Evolutionary conservation across 2,888 invertebrate species (phyloP), one percentile per base, ranked within the genome.

Genomic region (Torymus texanus): DNA sequence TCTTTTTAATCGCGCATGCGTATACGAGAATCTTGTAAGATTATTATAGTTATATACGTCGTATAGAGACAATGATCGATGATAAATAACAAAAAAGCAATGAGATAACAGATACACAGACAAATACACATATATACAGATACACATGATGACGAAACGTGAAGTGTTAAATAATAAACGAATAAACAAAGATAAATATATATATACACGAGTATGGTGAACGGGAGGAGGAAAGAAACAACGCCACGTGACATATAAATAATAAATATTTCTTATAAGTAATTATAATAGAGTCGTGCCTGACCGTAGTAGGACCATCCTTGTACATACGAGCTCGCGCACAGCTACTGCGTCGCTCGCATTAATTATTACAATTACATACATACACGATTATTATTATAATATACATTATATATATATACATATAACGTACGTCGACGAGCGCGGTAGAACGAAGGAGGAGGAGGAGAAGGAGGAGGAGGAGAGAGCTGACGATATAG

Each of bases 231-330:
- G 10, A 13, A 16, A 56, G 50, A 24, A 13, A 13, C 65, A 66
- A 65, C 53, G 41, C 73, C 65, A 62, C 70, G 56, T 67, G 71
- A 75, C 71, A 77, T 70, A 66, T 62, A 73, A 70, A 70, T 75
- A 70, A 62, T 70, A 61, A 68, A 8, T 41, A 41, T 41, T 41
- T 41, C 29, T n/a, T 70, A 55, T 73, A 77, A 80, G 65, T 74
- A 72, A 78, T 61, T 71, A 78, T 78, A 78, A 78, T 82, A 80
- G 78, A 80, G 80, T 82, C 78, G 82, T 82, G 82, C 82, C 82
- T 82, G 80, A 80, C 75, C 5, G 73, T 82, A 80, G 80, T 82
- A 82, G 82, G 82, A 82, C 82, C 82, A 82, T 78, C 82, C 82
- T 79, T 82, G 80, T 82, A 82, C 73, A 82, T 82, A 78, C 72